phyloP scores from a whole-genome alignment of 2,113 vertebrate species.

The Eretmochelys imbricata region DNA sequence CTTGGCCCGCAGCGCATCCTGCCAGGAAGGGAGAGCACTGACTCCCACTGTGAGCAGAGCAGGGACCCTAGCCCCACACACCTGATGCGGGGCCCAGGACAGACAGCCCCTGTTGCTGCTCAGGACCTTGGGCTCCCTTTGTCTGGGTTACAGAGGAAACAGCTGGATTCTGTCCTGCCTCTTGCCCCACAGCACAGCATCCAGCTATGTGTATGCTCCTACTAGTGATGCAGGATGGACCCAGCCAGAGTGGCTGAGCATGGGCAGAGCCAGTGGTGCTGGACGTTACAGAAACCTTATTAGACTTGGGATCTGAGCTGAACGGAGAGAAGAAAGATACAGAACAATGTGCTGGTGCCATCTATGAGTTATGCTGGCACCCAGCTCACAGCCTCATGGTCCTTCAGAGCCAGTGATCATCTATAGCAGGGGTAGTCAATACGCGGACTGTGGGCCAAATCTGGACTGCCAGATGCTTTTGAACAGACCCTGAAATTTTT shows the following conservation, averaged over 20 bases:
- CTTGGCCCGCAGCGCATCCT: conserved; percentile 88
- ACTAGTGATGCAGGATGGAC: neutral
- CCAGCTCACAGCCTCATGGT: neutral
- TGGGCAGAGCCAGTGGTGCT: neutral
- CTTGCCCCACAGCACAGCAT: neutral
- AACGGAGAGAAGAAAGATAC: neutral
- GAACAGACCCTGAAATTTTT: too few relatives aligned
- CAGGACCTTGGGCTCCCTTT: neutral
- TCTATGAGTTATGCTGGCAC: neutral
- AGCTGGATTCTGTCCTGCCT: neutral
- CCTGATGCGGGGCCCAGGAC: neutral
- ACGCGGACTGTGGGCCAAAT: too few relatives aligned
- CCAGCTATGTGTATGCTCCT: neutral
- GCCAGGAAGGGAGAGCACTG: rapidly evolving
- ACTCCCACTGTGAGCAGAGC: rapidly evolving
- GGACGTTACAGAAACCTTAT: neutral
- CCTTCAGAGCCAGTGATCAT: neutral
- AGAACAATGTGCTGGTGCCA: neutral
- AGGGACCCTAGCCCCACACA: rapidly evolving
- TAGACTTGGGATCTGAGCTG: neutral
- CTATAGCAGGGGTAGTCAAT: too few relatives aligned
- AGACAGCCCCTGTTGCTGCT: neutral
- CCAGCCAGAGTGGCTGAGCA: neutral
- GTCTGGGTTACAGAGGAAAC: neutral
- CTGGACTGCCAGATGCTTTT: too few relatives aligned